Conservation (phyloP, 2,888 invertebrate species). For the Emmelina monodactyla region DNA sequence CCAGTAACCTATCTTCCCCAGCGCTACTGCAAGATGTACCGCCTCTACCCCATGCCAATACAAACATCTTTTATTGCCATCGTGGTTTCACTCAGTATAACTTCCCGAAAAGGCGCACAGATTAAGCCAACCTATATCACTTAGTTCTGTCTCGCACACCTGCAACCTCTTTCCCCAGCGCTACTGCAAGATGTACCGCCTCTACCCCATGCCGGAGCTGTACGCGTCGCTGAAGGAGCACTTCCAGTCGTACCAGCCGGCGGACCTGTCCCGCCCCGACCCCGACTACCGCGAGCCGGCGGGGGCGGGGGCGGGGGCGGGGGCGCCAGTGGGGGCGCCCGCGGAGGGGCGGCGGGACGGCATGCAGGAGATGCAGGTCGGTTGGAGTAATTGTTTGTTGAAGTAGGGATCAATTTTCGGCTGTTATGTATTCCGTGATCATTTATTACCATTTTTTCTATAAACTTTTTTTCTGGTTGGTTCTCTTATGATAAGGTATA, state of each 20-base stretch:
- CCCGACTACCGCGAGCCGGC: constrained; percentile 9
- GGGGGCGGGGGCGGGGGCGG: constrained; percentile 9
- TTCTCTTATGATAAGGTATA: constrained; percentile 6
- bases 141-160: too few relatives aligned
- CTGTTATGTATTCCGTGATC: too few relatives aligned
- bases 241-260: constrained; percentile 28
- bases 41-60: constrained; percentile 44
- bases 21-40: constrained; percentile 45
- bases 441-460: too few relatives aligned
- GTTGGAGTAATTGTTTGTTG: too few relatives aligned
- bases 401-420: too few relatives aligned
- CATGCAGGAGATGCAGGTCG: constrained; percentile 16
- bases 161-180: too few relatives aligned
- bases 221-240: constrained; percentile 33
- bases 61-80: too few relatives aligned
- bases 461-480: too few relatives aligned
- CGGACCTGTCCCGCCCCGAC: constrained; percentile 11
- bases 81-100: too few relatives aligned
- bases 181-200: constrained; percentile 42
- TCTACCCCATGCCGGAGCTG: constrained; percentile 41
- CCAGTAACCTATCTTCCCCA: too few relatives aligned
- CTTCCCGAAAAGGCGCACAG: too few relatives aligned
- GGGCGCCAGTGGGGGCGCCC: not conserved
- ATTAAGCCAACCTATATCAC: not conserved
- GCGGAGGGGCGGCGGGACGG: constrained; percentile 17